phyloP scores from a whole-genome alignment of 2,113 vertebrate species.

The Lampris megalopsis region DNA sequence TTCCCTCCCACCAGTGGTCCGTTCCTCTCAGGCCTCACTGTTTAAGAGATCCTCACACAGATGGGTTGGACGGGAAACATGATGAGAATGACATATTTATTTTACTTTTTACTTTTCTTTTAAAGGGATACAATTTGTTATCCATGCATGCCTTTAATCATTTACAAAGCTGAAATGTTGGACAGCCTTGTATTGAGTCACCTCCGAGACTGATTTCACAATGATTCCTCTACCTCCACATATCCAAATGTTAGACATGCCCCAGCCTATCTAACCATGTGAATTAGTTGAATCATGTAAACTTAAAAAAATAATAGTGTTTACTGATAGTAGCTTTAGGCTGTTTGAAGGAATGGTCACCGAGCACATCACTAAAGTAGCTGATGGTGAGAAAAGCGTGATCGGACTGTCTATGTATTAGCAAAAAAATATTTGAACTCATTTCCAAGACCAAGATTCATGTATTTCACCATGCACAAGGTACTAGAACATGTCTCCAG shows the following conservation, averaged over 20 bases:
- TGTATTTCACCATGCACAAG: too few species aligned
- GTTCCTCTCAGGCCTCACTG: neutral
- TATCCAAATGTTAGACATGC: constrained; percentile 14
- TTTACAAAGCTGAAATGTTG: too few species aligned
- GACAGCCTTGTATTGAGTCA: neutral
- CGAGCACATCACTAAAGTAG: constrained; percentile 6
- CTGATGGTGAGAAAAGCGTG: too few species aligned
- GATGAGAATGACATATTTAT: constrained; percentile 38
- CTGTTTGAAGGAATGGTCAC: neutral
- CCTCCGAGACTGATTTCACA: constrained; percentile 33
- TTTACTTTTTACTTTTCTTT: constrained; percentile 10
- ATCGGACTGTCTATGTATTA: too few species aligned
- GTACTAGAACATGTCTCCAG: too few species aligned
- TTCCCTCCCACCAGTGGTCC: constrained; percentile 25
- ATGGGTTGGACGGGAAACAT: constrained; percentile 35
- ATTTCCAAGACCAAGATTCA: too few species aligned
- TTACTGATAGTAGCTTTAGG: neutral
- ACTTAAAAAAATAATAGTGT: neutral
- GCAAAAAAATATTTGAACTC: too few species aligned
- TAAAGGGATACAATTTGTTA: constrained; percentile 13
- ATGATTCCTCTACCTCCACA: constrained; percentile 36
- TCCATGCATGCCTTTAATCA: constrained; percentile 13
- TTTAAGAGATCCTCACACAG: constrained; percentile 45
- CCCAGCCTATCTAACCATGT: constrained; percentile 8
- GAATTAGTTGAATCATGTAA: constrained; percentile 29